Conservation (phyloP, 2,113 vertebrate genomes). For the Jacana jacana region DNA sequence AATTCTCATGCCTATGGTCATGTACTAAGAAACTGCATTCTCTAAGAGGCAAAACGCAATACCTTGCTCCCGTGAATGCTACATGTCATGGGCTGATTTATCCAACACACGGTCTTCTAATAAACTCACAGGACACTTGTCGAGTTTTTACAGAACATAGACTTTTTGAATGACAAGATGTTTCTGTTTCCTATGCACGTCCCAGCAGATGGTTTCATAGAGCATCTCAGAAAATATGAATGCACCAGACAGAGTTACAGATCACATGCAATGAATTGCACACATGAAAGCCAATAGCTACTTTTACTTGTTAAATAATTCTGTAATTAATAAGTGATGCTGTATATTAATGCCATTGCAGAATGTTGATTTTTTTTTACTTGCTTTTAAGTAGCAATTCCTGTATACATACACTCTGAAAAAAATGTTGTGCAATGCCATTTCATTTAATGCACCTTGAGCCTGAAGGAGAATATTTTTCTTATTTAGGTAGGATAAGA, state of each 20-base stretch:
- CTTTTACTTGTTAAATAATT: neutral
- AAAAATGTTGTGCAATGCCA: neutral
- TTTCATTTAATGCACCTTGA: neutral
- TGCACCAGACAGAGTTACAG: neutral
- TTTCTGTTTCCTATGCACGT: neutral
- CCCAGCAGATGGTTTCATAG: neutral
- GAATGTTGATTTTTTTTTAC: neutral
- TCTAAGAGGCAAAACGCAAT: slow-evolving; percentile 29
- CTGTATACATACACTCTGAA: neutral
- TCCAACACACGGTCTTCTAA: neutral
- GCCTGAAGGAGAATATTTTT: neutral
- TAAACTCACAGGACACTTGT: neutral
- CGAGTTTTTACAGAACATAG: neutral
- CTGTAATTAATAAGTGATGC: neutral
- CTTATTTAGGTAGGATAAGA: neutral
- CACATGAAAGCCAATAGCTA: neutral
- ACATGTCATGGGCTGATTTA: neutral
- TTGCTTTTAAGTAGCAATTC: neutral
- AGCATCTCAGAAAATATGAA: neutral
- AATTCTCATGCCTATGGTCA: slow-evolving; percentile 56
- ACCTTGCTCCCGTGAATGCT: slow-evolving; percentile 6
- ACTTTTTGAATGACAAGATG: neutral
- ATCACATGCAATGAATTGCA: neutral
- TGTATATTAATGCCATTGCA: neutral
- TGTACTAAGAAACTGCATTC: slow-evolving; percentile 38